These are phyloP conservation scores for Indri indri DNA, from an alignment of 2,113 vertebrate species.

Conservation along the genomic window DNA sequence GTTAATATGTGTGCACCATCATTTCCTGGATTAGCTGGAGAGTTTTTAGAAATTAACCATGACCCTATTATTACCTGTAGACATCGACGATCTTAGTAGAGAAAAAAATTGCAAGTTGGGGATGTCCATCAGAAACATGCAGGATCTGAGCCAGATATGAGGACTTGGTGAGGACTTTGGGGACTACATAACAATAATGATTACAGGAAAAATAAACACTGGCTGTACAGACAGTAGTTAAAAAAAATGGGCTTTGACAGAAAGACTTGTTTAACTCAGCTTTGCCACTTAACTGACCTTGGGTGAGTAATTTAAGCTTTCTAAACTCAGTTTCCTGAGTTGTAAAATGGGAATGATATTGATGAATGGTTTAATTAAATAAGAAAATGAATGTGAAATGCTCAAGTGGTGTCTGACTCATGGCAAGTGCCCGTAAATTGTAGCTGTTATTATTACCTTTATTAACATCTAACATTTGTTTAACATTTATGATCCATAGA, in stretches of 20 bases:
- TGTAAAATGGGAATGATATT: neutral
- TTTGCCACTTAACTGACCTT: neutral
- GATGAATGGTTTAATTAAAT: neutral
- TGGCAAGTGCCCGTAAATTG: neutral
- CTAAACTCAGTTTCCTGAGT: slow-evolving; percentile 6
- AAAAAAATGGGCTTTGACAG: neutral
- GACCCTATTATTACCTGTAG: neutral
- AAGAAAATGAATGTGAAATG: neutral
- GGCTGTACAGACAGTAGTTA: neutral
- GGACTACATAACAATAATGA: neutral
- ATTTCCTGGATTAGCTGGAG: neutral
- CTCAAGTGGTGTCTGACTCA: neutral
- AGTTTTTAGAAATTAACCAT: neutral
- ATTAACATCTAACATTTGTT: neutral
- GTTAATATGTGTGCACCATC: slow-evolving; percentile 5
- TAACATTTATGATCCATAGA: neutral
- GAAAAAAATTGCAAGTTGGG: neutral
- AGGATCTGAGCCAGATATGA: neutral
- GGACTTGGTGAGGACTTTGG: neutral
- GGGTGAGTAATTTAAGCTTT: slow-evolving; percentile 19
- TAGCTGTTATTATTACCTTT: neutral
- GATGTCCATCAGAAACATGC: neutral
- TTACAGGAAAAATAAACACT: neutral
- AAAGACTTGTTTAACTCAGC: neutral
- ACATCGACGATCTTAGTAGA: neutral